Evolutionary conservation across 2,113 vertebrate genomes (phyloP).

Genomic region (Heterotilapia buettikoferi): DNA sequence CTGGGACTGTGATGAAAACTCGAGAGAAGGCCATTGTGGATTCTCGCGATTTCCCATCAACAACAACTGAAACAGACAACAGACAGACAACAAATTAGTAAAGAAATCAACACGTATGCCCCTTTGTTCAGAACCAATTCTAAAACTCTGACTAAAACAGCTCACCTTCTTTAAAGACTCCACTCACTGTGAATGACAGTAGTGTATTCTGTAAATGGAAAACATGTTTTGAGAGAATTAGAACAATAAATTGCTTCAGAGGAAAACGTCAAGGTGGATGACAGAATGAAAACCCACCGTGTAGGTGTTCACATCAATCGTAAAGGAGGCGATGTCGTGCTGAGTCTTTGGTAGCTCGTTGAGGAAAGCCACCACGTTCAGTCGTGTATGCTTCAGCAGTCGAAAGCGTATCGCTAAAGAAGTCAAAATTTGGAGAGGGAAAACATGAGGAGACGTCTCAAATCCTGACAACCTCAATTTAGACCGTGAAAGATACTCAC

Average conservation of each 20-base stretch:
- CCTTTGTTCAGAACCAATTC: background rate
- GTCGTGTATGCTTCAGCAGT: conserved; percentile 81
- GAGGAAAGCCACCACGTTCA: conserved; percentile 86
- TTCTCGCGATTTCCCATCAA: conserved; percentile 79
- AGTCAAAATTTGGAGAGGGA: background rate
- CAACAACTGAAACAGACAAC: conserved; percentile 52
- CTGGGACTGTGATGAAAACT: conserved; percentile 84
- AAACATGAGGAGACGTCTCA: background rate
- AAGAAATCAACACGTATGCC: background rate
- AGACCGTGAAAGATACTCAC: conserved; percentile 64
- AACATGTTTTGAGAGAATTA: background rate
- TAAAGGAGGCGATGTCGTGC: conserved; percentile 82
- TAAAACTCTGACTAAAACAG: background rate
- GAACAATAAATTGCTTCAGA: background rate
- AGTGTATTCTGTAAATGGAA: conserved; percentile 74
- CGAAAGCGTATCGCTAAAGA: conserved; percentile 74
- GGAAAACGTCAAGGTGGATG: background rate
- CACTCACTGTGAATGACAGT: conserved; percentile 83
- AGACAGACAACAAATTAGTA: background rate
- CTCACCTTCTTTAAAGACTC: conserved; percentile 87
- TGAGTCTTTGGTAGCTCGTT: conserved; percentile 87
- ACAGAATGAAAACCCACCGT: conserved; percentile 62
- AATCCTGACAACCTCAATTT: background rate
- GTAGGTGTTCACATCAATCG: conserved; percentile 81
- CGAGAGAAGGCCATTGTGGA: conserved; percentile 82